phyloP scores from a whole-genome alignment of 2,888 invertebrate genomes.

The Malachius bipustulatus region DNA sequence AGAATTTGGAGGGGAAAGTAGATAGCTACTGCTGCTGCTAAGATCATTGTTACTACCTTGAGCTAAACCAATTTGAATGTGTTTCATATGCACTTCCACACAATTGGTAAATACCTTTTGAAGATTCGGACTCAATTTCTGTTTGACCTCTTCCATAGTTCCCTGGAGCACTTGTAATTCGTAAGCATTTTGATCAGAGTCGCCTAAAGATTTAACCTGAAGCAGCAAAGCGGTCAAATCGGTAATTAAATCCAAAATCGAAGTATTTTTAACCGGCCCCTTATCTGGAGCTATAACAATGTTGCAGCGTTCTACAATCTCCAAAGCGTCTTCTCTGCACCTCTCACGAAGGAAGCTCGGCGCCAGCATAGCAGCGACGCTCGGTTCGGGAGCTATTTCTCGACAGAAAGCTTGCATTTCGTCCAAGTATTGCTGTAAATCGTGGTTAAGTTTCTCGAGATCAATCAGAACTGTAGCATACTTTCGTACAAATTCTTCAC shows the following conservation, averaged over 20 bases:
- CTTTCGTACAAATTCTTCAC: conserved; percentile 79
- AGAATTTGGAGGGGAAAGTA: too few species aligned
- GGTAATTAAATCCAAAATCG: conserved; percentile 67
- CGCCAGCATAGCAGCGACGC: conserved; percentile 73
- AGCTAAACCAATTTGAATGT: conserved; percentile 65
- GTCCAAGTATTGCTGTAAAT: conserved; percentile 73
- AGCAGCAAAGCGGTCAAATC: conserved; percentile 82
- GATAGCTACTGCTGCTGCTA: too few species aligned
- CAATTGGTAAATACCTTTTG: conserved; percentile 70
- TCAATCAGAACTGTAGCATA: conserved; percentile 83
- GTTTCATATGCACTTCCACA: conserved; percentile 85
- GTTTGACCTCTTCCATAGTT: conserved; percentile 80
- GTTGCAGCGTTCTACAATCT: conserved; percentile 65
- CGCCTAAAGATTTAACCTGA: conserved; percentile 69
- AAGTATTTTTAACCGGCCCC: conserved; percentile 39
- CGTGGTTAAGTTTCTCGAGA: conserved; percentile 80
- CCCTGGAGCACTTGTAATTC: conserved; percentile 84
- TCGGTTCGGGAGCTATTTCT: conserved; percentile 80
- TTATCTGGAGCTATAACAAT: conserved; percentile 46
- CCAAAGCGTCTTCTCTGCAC: conserved; percentile 72
- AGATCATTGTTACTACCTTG: conserved; percentile 25
- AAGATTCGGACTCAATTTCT: conserved; percentile 63
- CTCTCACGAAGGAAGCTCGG: conserved; percentile 80
- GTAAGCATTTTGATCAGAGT: conserved; percentile 78
- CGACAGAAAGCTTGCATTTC: conserved; percentile 75